phyloP scores from a whole-genome alignment of 1,140 invertebrate genomes.

The Pollicipes pollicipes region DNA sequence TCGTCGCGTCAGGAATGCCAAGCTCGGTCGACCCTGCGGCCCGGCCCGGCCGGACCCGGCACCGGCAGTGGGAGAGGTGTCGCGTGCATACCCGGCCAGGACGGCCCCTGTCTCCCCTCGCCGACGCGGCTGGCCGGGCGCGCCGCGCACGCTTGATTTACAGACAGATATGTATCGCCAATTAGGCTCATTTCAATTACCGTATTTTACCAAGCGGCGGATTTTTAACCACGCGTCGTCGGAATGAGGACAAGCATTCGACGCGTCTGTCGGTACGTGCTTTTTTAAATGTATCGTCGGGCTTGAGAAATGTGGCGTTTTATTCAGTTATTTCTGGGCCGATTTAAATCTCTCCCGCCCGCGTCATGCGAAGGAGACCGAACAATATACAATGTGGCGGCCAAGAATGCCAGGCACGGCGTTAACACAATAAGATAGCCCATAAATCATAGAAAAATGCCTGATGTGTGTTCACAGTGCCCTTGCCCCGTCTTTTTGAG shows the following conservation, averaged over 20 bases:
- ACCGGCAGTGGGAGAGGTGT: neutral
- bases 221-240: neutral
- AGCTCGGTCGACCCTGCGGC: no score
- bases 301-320: neutral
- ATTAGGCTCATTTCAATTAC: neutral
- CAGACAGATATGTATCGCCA: neutral
- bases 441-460: neutral
- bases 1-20: no score
- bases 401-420: slow-evolving; percentile 1
- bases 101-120: no score
- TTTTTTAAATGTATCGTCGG: neutral
- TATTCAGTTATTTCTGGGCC: neutral
- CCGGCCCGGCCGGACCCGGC: no score
- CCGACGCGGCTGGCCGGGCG: no score
- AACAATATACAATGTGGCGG: neutral
- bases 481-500: no score
- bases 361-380: neutral
- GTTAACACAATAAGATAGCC: neutral
- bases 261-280: neutral
- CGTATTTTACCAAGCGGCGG: neutral
- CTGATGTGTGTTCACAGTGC: no score
- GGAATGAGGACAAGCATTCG: neutral
- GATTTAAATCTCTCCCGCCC: neutral
- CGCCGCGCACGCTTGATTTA: neutral
- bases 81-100: neutral